Base-by-base conservation (phyloP, 1,140 invertebrate genomes). In the Centruroides sculpturatus region DNA sequence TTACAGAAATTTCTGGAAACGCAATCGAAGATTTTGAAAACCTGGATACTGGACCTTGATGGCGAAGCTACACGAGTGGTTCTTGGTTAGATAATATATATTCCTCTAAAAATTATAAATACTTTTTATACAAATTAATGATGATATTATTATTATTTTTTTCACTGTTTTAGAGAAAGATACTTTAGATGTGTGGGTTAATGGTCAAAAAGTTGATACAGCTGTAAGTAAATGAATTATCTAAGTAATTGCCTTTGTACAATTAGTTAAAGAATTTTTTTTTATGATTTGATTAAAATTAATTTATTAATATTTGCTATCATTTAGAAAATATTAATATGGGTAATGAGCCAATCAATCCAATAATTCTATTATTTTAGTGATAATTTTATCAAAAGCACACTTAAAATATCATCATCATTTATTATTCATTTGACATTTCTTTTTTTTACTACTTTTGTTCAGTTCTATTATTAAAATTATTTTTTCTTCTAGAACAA, bases 1-100 rank as follows among this genome's bases (percentile, higher is more conserved):
- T 80, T 86, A 62, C 78, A 85, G 64, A 85, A 86, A 65, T 92
- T 89, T 69, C 77, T 78, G 6, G 86, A 91, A 69, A 82, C 84
- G 58, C 81, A 89, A 71, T 80, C 78, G 12, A 84, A 85, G 70
- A 79, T 82, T 11, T 77, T 86, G 64, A 79, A 78, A 63, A 81
- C 80, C 3, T 85, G 84, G 84, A 70, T 76, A 35, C 70, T 79
- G 1, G 70, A 69, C 3, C 61, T 80, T 13, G 70, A 70, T 12
- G 76, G 75, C 7, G 69, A 73, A 11, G 68, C 71, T 11, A 73
- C 69, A 62, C 74, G 86, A 55, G 76, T 91, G 59, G 85, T 86
- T 66, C 73, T 92, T 64, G 84, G 85, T 86, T 73, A 76, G 71
- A 36, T 6, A 36, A 53, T 23, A 23, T 23, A 23, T 23, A 23